phyloP scores from a whole-genome alignment of 2,113 vertebrate genomes.

The Brevimyrus niger region DNA sequence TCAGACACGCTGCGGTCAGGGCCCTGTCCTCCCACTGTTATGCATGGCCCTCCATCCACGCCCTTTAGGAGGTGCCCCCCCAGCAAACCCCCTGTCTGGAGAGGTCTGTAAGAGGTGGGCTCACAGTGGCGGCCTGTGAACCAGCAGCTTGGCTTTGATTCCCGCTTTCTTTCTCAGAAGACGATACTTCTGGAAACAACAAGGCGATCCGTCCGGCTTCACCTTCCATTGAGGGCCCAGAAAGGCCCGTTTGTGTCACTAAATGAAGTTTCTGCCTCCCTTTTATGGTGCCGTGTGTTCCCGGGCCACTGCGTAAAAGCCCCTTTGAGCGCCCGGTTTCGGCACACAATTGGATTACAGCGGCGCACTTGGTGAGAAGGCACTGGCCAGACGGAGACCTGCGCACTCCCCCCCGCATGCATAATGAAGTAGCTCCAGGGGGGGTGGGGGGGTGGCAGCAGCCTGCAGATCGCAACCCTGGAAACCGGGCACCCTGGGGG shows the following conservation, averaged over 20 bases:
- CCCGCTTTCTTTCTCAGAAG: constrained; percentile 21
- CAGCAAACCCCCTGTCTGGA: not conserved
- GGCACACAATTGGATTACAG: constrained; percentile 54
- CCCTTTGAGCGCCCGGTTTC: constrained; percentile 47
- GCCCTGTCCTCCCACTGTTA: not conserved
- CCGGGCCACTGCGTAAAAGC: constrained; percentile 42
- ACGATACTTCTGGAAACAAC: constrained; percentile 47
- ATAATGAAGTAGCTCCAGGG: constrained; percentile 44
- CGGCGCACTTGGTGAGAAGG: constrained; percentile 46
- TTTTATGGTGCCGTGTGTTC: constrained; percentile 47
- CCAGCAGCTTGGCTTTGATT: not conserved
- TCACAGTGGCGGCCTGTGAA: not conserved
- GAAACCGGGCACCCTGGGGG: constrained; percentile 27
- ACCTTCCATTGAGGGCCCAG: constrained; percentile 44
- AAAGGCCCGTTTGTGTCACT: constrained; percentile 49
- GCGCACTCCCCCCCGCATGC: constrained; percentile 42
- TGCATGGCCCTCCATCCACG: not conserved
- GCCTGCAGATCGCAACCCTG: constrained; percentile 24
- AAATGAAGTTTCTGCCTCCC: constrained; percentile 51
- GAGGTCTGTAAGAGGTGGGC: not conserved
- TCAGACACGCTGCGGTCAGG: constrained; percentile 27
- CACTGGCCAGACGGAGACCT: constrained; percentile 36
- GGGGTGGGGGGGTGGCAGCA: constrained; percentile 26
- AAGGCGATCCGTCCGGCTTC: constrained; percentile 38
- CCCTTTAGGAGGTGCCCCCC: not conserved